Evolutionary conservation across 2,113 vertebrate genomes (phyloP), one percentile per base, ranked within the genome.

Genomic region (human (Homo sapiens)): DNA sequence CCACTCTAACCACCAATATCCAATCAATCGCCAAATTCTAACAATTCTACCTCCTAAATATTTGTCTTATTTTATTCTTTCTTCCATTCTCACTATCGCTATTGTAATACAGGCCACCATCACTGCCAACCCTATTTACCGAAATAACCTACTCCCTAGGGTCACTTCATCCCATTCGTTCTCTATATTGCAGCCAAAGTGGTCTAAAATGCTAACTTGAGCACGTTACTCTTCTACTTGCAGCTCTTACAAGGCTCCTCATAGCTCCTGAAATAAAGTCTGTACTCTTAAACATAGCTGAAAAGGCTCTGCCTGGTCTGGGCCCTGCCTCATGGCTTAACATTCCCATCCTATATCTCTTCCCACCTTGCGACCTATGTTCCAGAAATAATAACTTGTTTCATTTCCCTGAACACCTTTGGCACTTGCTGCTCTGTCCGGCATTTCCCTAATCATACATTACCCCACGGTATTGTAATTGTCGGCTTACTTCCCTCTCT

Each of bases 311-410:
- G 79, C 40, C 38, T 35, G n/a, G 38, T 55, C 30, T 13, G 30
- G 18, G 52, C 38, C 40, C 32, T n/a, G 45, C 38, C 16, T 70
- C 32, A 18, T 3, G n/a, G 81, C 32, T 82, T 92, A n/a, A 25
- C n/a, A 6, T 43, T 87, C 40, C 76, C 78, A 78, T 75, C 45
- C 20, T 79, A 64, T 8, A 38, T 38, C 57, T 81, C 72, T n/a
- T 61, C 32, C 43, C 35, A 9, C 3, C 7, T 80, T 6, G 55
- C 14, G 72, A 22, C 8, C 16, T 59, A 2, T 7, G 59, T 50
- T 94, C 76, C 72, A 94, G 94, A 85, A 95, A 89, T n/a, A 79
- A 92, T 40, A 78, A 61, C 52, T 40, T 43, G 52, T 32, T 68
- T 89, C 66, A 66, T 25, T 52, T 89, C 87, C 83, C 38, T 35